Evolutionary conservation across 2,888 invertebrate genomes (phyloP), one percentile per base, ranked within the genome.

Genomic region (Ceraclea dissimilis): DNA sequence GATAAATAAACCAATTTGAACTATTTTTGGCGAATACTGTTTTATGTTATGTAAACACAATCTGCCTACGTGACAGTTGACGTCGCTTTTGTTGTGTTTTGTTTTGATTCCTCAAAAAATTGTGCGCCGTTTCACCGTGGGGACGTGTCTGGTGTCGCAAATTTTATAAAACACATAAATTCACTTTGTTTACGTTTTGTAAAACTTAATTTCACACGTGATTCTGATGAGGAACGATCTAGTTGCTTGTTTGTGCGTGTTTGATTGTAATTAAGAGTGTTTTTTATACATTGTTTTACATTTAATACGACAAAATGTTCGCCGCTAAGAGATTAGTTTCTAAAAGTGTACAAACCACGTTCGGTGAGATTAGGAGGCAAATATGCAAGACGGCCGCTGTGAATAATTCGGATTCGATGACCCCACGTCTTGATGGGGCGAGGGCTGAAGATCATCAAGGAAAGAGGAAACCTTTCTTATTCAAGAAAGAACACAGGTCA

Each of bases 361-460:
- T 71, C 65, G 72, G 73, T 64, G 76, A 76, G 64, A 66, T 76
- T 52, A 72, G 75, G 64, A 71, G 78, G 60, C 74, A 76, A 59
- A 82, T 82, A 63, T 81, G 80, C 69, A 82, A 81, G 70, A 82
- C 81, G 1, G 78, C 79, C 17, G 80, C 79, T 66, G 78, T 78
- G 49, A 78, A 80, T 13, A 81, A 81, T 67, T 82, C 80, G 52
- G 82, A 82, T 66, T 77, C 79, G 19, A 79, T 81, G 72, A 74
- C 74, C 13, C 75, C 78, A 1, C 72, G 78, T 54, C 70, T 78
- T 51, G 76, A 77, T 60, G 75, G 74, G 63, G 65, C 67, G 13
- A 66, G 68, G 13, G 68, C 68, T 10, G 78, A 78, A 31, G 78
- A 78, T 58, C 34, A 26, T 18, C 71, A 69, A 57, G 64, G 68